phyloP scores from a whole-genome alignment of 2,888 invertebrate genomes.

The Ommatoiulus sabulosus region DNA sequence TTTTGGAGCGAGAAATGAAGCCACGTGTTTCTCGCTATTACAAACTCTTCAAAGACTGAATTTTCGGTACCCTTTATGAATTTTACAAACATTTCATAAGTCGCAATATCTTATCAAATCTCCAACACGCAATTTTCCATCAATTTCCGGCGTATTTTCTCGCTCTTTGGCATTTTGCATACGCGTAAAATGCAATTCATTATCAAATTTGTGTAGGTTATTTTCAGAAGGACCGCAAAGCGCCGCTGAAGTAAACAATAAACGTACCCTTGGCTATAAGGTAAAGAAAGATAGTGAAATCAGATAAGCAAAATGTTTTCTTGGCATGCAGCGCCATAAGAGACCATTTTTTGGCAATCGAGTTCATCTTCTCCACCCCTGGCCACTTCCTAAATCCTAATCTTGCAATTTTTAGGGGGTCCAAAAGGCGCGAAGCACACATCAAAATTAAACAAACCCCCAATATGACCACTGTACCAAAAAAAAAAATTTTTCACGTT shows the following conservation, averaged over 20 bases:
- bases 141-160: neutral
- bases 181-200: neutral
- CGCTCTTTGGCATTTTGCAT: neutral
- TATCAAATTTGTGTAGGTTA: neutral
- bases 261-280: neutral
- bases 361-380: constrained; percentile 34
- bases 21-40: neutral
- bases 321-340: constrained; percentile 30
- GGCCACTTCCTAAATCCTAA: constrained; percentile 15
- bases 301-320: constrained; percentile 18
- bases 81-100: neutral
- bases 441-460: constrained; percentile 37
- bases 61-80: neutral
- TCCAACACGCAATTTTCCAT: neutral
- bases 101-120: neutral
- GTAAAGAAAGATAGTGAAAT: neutral
- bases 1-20: neutral
- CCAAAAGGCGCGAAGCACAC: constrained; percentile 31
- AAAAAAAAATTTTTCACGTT: neutral
- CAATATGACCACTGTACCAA: neutral
- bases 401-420: constrained; percentile 7
- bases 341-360: constrained; percentile 26
- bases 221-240: neutral
- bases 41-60: neutral
- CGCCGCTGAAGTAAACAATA: neutral